phyloP scores from a whole-genome alignment of 2,888 invertebrate genomes.

The Xylocampa areola region DNA sequence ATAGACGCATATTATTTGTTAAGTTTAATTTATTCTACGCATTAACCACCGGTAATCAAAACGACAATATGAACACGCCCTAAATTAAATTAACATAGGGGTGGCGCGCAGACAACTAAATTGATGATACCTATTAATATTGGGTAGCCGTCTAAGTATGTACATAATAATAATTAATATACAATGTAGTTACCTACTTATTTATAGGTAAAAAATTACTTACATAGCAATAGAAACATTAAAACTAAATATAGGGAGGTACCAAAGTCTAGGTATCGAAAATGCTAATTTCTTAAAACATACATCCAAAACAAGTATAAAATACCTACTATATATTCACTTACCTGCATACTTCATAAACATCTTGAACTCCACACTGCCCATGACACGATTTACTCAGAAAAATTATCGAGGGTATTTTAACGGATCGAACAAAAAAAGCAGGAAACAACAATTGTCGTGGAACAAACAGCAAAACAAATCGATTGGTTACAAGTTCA shows the following conservation, averaged over 20 bases:
- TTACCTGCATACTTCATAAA: not conserved
- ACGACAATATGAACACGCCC: constrained; percentile 12
- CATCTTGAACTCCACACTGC: constrained; percentile 18
- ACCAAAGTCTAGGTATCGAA: too few species aligned
- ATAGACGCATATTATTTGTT: not conserved
- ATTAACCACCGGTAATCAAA: not conserved
- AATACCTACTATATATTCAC: not conserved
- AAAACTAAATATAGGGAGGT: too few species aligned
- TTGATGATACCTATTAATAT: constrained; percentile 2
- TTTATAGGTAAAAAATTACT: too few species aligned
- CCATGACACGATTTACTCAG: constrained; percentile 41
- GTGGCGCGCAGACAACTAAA: constrained; percentile 2
- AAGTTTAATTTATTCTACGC: not conserved
- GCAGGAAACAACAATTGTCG: constrained; percentile 40
- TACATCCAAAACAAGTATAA: too few species aligned
- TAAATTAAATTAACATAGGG: constrained; percentile 9
- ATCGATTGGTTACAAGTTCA: constrained; percentile 69
- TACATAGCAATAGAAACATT: too few species aligned
- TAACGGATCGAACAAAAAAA: constrained; percentile 39
- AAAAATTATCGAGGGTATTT: constrained; percentile 37
- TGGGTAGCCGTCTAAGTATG: too few species aligned
- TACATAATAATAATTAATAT: too few species aligned
- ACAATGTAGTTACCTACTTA: too few species aligned
- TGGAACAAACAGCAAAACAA: constrained; percentile 60
- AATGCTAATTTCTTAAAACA: too few species aligned